A percentile compares a stretch with the other conserved stretches of the same genome.
phyloP scores from a whole-genome alignment of 1,140 invertebrate genomes.

The Ooceraea biroi region DNA sequence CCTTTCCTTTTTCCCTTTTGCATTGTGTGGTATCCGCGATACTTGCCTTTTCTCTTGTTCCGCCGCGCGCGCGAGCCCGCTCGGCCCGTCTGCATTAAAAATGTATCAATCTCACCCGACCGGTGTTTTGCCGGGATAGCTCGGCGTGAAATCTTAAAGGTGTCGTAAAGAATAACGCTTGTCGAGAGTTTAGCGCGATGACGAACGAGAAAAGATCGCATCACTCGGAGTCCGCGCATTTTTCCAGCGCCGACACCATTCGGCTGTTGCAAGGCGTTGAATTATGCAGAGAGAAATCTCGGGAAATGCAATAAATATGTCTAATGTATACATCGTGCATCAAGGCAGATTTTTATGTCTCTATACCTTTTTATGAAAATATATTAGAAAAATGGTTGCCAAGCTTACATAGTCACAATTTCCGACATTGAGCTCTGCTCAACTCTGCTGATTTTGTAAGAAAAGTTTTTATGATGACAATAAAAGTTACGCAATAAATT shows the following conservation, averaged over 20 bases:
- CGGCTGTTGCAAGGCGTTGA: neutral
- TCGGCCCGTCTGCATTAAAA: constrained; percentile 75
- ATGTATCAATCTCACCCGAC: constrained; percentile 79
- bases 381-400: neutral
- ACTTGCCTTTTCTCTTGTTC: neutral
- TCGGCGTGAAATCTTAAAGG: constrained; percentile 71
- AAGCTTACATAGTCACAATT: neutral
- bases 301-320: neutral
- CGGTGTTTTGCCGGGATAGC: constrained; percentile 66
- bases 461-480: neutral
- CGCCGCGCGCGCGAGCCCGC: neutral
- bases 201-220: constrained; percentile 25
- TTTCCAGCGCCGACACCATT: constrained; percentile 6
- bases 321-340: neutral
- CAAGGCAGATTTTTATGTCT: neutral
- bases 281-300: neutral
- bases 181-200: constrained; percentile 42
- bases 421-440: neutral
- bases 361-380: neutral
- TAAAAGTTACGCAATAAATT: constrained; percentile 15
- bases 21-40: constrained; percentile 48
- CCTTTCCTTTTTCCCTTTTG: constrained; percentile 44
- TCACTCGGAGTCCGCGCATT: constrained; percentile 23
- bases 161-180: constrained; percentile 76
- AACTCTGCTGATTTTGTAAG: neutral